Percentiles rank a stretch among this genome's conserved stretches.
These are phyloP conservation scores for Operophtera brumata DNA, from an alignment of 2,888 invertebrate species.

Conservation along the genomic window DNA sequence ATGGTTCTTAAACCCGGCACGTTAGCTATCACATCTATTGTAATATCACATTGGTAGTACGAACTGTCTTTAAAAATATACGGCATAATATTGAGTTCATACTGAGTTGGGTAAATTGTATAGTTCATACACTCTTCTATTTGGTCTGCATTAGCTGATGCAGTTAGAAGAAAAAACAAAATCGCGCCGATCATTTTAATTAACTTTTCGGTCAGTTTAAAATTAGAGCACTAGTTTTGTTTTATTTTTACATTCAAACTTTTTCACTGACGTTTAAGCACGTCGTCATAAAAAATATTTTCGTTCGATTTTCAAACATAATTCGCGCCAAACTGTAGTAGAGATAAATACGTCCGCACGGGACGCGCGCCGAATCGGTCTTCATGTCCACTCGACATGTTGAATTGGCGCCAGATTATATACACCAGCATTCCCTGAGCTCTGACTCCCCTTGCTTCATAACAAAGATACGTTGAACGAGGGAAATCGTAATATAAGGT, in stretches of 20 bases:
- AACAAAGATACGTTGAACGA: background rate
- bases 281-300: background rate
- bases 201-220: slow-evolving; percentile 12
- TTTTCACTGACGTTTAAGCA: background rate
- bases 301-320: slow-evolving; percentile 14
- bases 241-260: slow-evolving; percentile 3
- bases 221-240: slow-evolving; percentile 10
- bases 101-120: slow-evolving; percentile 72
- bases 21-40: slow-evolving; percentile 66
- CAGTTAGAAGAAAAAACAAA: slow-evolving; percentile 43
- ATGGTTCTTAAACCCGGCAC: slow-evolving; percentile 59
- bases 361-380: slow-evolving; percentile 49
- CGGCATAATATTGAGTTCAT: slow-evolving; percentile 63
- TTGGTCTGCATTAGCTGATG: slow-evolving; percentile 48
- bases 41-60: slow-evolving; percentile 64
- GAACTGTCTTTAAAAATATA: slow-evolving; percentile 49
- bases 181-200: slow-evolving; percentile 39
- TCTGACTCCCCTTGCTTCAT: slow-evolving; percentile 31
- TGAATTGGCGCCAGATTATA: slow-evolving; percentile 49
- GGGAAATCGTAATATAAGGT: slow-evolving; percentile 30
- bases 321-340: slow-evolving; percentile 20
- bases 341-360: slow-evolving; percentile 52
- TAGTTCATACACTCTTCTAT: slow-evolving; percentile 72
- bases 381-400: slow-evolving; percentile 41
- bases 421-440: slow-evolving; percentile 42